Percentiles rank a stretch among this genome's conserved stretches.
phyloP scores from a whole-genome alignment of 1,140 invertebrate species.

The Dendrolimus kikuchii region DNA sequence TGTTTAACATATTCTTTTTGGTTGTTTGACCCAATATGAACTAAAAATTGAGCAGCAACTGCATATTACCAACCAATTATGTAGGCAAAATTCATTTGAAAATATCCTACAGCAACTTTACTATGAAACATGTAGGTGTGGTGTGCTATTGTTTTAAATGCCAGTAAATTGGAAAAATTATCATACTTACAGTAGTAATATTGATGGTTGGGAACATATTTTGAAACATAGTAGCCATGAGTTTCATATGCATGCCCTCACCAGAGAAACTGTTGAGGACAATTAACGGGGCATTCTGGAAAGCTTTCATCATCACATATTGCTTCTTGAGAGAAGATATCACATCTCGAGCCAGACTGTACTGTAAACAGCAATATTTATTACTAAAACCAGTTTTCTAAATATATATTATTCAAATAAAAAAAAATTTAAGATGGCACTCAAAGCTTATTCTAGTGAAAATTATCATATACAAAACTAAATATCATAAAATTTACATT shows the following conservation, averaged over 20 bases:
- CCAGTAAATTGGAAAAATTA: background rate
- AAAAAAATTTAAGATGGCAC: background rate
- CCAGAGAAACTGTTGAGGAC: constrained; percentile 95
- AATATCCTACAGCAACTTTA: no score
- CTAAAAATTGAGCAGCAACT: no score
- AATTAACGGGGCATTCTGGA: constrained; percentile 89
- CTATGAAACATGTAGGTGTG: no score
- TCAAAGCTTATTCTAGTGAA: no score
- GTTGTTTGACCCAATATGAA: no score
- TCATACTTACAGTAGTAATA: constrained; percentile 81
- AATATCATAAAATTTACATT: no score
- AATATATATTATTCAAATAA: background rate
- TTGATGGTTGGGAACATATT: constrained; percentile 99
- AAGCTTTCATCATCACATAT: constrained; percentile 86
- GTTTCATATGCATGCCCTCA: constrained; percentile 89
- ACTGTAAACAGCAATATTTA: constrained; percentile 71
- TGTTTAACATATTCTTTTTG: no score
- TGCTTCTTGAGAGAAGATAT: constrained; percentile 88
- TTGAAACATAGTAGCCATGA: constrained; percentile 96
- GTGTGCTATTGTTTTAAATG: no score
- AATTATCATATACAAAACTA: no score
- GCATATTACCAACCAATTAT: no score
- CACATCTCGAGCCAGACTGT: constrained; percentile 88
- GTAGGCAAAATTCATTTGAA: no score
- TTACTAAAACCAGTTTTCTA: background rate